Conservation (phyloP, 2,113 vertebrate species). For the Thinocorus orbignyianus region DNA sequence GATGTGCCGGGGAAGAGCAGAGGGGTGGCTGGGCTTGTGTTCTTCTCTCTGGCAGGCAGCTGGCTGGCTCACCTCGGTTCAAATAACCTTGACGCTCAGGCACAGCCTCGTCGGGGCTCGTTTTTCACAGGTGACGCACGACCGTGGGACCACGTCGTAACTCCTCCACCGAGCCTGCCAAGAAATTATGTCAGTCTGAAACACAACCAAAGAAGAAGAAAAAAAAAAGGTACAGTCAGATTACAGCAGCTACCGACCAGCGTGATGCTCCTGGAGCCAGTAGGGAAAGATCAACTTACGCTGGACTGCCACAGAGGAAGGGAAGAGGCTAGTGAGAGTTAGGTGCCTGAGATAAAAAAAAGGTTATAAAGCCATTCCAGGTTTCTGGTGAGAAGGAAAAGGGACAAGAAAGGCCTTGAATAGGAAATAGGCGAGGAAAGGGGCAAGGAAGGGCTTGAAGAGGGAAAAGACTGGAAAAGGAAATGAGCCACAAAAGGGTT, state of each 20-base stretch:
- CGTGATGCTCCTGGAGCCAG: rapidly evolving
- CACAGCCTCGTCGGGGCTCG: rapidly evolving
- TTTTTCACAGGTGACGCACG: background rate
- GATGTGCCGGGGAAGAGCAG: background rate
- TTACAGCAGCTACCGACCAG: background rate
- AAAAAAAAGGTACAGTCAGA: background rate
- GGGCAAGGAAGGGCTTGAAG: background rate
- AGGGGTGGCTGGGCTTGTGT: background rate
- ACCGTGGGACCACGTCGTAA: rapidly evolving
- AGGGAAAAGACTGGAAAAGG: background rate
- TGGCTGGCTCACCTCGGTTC: background rate
- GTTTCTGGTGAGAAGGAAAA: background rate
- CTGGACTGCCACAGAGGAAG: background rate
- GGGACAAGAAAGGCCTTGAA: no score
- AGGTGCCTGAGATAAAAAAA: rapidly evolving
- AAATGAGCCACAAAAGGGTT: background rate
- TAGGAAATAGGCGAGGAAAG: background rate
- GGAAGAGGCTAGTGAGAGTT: rapidly evolving
- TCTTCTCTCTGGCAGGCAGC: background rate
- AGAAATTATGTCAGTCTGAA: background rate
- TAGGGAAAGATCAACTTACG: background rate
- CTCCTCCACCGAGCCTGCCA: rapidly evolving
- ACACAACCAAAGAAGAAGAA: rapidly evolving
- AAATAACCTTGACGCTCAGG: background rate
- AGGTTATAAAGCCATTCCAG: rapidly evolving